Evolutionary conservation across 1,140 invertebrate genomes (phyloP), one percentile per base, ranked within the genome.

Genomic region (Penaeus chinensis): DNA sequence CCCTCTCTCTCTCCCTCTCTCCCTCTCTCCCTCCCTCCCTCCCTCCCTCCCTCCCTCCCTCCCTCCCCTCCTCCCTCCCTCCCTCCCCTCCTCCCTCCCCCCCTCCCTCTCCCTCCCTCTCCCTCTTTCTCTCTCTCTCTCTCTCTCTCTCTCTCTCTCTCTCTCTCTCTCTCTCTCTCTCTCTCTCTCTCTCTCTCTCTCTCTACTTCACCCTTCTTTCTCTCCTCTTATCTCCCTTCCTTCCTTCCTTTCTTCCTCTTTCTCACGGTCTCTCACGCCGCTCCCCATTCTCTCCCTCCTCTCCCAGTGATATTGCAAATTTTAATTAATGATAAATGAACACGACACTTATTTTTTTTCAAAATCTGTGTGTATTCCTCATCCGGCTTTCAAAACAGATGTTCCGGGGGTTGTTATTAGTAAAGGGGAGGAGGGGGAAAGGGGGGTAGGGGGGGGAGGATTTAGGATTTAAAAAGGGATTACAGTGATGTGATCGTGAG

Each of bases 61-160:
- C 27, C 0, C 16, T 69, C 27, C 7, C 8, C 7, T 0, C 3
- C 24, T n/a, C 27, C 37, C 71, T 27, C 24, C 19, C 42, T 27
- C 71, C 42, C 42, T 13, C 24, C 7, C 24, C 5, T 7, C n/a
- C 27, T n/a, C 20, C 22, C 22, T 77, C n/a, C 22, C 60, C 32
- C 27, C 3, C 27, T 19, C 24, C 71, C 22, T 76, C 71, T 2
- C 42, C 71, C 71, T 2, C 71, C 71, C 42, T n/a, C 71, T 77
- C 76, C 37, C 76, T 77, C 76, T 77, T 27, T 77, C 76, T 77
- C 76, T 77, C 76, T 77, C 76, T 77, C 76, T 77, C 76, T 77
- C 76, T 77, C 76, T 77, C 76, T 77, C 76, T 77, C 76, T 77
- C 76, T 77, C 76, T 77, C 76, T 77, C 76, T 77, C 76, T 77